phyloP scores from a whole-genome alignment of 2,113 vertebrate genomes.

The Diphyllodes magnificus region DNA sequence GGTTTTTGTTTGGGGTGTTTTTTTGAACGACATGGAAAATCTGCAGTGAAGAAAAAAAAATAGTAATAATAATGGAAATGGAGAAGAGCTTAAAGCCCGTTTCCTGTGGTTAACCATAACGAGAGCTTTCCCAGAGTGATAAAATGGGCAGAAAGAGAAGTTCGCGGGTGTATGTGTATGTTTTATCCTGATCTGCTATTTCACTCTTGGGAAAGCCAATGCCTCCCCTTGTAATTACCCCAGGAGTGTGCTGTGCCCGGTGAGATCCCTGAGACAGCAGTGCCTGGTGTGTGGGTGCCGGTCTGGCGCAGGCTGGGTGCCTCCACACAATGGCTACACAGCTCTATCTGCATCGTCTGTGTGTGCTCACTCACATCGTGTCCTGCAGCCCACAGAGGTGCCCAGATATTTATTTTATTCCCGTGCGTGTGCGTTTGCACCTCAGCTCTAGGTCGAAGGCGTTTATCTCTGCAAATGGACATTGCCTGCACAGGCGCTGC shows the following conservation, averaged over 20 bases:
- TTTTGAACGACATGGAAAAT: background rate
- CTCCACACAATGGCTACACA: background rate
- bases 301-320: background rate
- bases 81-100: background rate
- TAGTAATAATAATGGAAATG: background rate
- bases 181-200: background rate
- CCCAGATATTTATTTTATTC: background rate
- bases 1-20: background rate
- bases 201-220: slow-evolving; percentile 16
- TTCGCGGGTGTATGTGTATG: background rate
- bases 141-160: slow-evolving; percentile 37
- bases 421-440: background rate
- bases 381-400: background rate
- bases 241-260: background rate
- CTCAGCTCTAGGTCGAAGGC: background rate
- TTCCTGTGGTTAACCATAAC: slow-evolving; percentile 19
- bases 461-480: background rate
- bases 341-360: background rate
- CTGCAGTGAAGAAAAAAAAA: background rate
- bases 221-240: background rate
- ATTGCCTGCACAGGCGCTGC: background rate
- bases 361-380: background rate
- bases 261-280: background rate
- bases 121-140: slow-evolving; percentile 36
- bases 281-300: background rate